A percentile compares a stretch with the other conserved stretches of the same genome.
Evolutionary conservation across 2,888 invertebrate genomes (phyloP).

Genomic region (Enchytraeus crypticus): DNA sequence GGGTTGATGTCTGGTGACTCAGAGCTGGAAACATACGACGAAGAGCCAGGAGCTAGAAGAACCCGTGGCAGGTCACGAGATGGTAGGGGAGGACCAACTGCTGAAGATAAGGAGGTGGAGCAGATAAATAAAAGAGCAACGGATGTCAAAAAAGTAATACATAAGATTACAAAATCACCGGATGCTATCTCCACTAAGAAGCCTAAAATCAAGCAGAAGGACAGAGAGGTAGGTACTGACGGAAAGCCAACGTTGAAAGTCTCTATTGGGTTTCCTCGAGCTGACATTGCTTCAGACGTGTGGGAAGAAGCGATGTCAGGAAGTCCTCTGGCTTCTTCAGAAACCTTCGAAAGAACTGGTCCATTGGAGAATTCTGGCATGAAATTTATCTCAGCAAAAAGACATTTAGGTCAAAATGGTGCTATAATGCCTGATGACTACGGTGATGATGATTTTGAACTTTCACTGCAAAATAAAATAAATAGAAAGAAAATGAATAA

Average conservation of each 20-base stretch:
- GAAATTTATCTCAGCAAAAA: no score
- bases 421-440: no score
- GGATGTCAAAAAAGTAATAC: background rate
- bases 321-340: constrained; percentile 16
- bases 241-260: background rate
- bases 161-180: background rate
- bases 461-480: no score
- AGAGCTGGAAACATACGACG: constrained; percentile 7
- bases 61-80: background rate
- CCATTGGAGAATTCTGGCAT: no score
- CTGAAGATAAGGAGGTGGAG: background rate
- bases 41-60: constrained; percentile 8
- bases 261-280: background rate
- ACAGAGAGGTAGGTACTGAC: background rate
- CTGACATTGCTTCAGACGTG: constrained; percentile 1
- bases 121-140: background rate
- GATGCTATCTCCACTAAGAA: constrained; percentile 4
- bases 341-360: constrained; percentile 4
- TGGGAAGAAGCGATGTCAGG: constrained; percentile 15
- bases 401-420: no score
- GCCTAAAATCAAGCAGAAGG: background rate
- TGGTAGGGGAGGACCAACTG: background rate
- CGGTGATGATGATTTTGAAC: no score
- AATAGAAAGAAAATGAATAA: no score
- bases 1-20: background rate